These are phyloP conservation scores for Anticlea derivata DNA, from an alignment of 2,888 invertebrate species.

Conservation along the genomic window DNA sequence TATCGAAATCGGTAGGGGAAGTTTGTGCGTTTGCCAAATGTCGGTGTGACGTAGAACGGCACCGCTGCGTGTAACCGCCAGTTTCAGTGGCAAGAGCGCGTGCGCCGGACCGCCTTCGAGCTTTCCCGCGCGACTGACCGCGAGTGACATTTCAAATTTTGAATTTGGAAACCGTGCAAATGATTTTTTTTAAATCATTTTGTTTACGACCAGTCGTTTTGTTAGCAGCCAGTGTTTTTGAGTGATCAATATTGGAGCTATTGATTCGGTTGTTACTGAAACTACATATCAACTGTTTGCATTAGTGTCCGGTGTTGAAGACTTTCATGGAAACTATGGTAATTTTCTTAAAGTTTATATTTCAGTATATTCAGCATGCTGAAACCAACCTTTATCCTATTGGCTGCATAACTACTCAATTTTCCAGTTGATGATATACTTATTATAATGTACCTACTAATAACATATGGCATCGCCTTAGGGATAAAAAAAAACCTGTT, in stretches of 20 bases:
- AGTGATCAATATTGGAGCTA: slow-evolving; percentile 38
- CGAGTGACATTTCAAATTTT: slow-evolving; percentile 61
- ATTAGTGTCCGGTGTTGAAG: slow-evolving; percentile 49
- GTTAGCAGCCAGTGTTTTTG: slow-evolving; percentile 47
- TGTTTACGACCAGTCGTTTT: slow-evolving; percentile 43
- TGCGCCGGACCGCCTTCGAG: slow-evolving; percentile 65
- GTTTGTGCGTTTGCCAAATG: slow-evolving; percentile 55
- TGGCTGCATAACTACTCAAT: no score
- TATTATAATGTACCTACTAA: no score
- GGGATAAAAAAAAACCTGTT: no score
- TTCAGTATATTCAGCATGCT: neutral
- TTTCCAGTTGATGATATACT: no score
- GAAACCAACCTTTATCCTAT: neutral
- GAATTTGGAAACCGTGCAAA: slow-evolving; percentile 48
- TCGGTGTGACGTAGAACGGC: slow-evolving; percentile 47
- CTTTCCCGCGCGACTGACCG: slow-evolving; percentile 63
- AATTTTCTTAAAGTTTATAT: slow-evolving; percentile 36
- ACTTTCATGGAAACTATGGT: slow-evolving; percentile 50
- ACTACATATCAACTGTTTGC: slow-evolving; percentile 44
- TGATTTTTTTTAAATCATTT: slow-evolving; percentile 27
- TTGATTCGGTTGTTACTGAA: slow-evolving; percentile 44
- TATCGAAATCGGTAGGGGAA: slow-evolving; percentile 48
- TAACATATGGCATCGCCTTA: no score
- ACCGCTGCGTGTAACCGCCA: slow-evolving; percentile 54
- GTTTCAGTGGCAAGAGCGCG: slow-evolving; percentile 70